Evolutionary conservation across 1,140 invertebrate genomes (phyloP).

Genomic region (Conus ventricosus): DNA sequence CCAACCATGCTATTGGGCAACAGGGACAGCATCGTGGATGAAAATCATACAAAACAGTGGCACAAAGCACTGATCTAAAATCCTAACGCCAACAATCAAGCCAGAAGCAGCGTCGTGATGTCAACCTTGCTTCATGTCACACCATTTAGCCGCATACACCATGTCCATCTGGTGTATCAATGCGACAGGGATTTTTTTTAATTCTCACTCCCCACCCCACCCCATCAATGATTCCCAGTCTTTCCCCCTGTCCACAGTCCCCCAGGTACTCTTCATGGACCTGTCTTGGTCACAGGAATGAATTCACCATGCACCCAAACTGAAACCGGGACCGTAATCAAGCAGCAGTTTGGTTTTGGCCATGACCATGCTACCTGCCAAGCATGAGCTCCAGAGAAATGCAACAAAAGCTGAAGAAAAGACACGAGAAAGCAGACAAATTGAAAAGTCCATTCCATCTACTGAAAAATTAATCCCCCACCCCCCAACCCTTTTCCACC

Average conservation of each 20-base stretch:
- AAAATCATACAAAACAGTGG: neutral
- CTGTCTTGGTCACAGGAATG: no score
- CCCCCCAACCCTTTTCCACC: neutral
- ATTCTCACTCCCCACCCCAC: neutral
- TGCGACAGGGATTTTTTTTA: no score
- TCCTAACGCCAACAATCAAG: constrained; percentile 1
- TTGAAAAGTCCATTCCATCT: neutral
- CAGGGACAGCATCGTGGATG: neutral
- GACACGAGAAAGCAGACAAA: neutral
- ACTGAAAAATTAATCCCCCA: constrained; percentile 2
- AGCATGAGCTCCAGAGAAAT: neutral
- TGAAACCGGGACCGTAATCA: no score
- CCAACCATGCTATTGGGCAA: neutral
- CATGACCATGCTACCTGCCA: neutral
- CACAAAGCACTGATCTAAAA: constrained; percentile 3
- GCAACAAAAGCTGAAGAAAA: neutral
- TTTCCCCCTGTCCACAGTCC: no score
- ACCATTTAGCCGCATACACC: neutral
- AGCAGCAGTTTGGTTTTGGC: neutral
- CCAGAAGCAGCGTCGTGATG: neutral
- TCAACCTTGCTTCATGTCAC: neutral
- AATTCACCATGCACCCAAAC: no score
- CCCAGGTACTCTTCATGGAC: no score
- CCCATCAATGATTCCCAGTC: no score
- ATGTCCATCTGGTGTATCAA: neutral